These are phyloP conservation scores for Drosophila pseudotakahashii DNA, from an alignment of 2,888 invertebrate genomes.

Conservation along the genomic window DNA sequence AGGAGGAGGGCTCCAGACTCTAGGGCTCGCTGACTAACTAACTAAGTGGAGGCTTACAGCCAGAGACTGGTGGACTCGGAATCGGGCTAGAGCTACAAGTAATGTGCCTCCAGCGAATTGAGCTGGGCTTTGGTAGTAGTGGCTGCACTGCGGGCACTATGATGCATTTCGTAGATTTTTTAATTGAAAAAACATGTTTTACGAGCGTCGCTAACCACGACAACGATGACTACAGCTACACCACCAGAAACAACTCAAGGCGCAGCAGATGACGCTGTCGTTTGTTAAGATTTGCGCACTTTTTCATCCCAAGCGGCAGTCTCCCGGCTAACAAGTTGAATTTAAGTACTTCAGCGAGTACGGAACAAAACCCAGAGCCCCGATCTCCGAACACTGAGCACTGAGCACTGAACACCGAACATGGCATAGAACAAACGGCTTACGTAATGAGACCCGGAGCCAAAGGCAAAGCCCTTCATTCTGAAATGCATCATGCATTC, in stretches of 20 bases:
- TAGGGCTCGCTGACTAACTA: slow-evolving; percentile 41
- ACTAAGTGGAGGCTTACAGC: slow-evolving; percentile 42
- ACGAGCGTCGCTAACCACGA: slow-evolving; percentile 78
- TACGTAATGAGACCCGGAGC: slow-evolving; percentile 40
- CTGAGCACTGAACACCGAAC: slow-evolving; percentile 20
- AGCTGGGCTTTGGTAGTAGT: slow-evolving; percentile 7
- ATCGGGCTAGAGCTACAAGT: slow-evolving; percentile 36
- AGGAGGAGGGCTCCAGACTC: slow-evolving; percentile 13
- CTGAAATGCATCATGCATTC: slow-evolving; percentile 58
- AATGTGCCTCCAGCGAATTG: slow-evolving; percentile 38
- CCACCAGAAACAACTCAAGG: slow-evolving; percentile 46
- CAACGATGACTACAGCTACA: slow-evolving; percentile 53
- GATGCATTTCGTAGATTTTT: slow-evolving; percentile 77
- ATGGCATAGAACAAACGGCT: slow-evolving; percentile 48
- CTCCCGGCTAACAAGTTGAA: slow-evolving; percentile 65
- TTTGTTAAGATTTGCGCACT: slow-evolving; percentile 71
- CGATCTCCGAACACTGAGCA: slow-evolving; percentile 19
- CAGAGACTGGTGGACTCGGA: slow-evolving; percentile 15
- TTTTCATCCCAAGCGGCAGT: slow-evolving; percentile 40
- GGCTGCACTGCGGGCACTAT: slow-evolving; percentile 40
- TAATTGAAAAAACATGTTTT: slow-evolving; percentile 82
- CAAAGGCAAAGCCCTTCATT: slow-evolving; percentile 31
- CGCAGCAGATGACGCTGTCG: slow-evolving; percentile 78
- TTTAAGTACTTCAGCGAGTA: slow-evolving; percentile 56
- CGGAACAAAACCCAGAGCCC: slow-evolving; percentile 13